Conservation (phyloP, 2,113 vertebrate species). For the Danio rerio region GRCz12tu NC_133180.1:7675001-7675500, state of each 20-base stretch:
- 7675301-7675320: background rate
- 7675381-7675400: slow-evolving; percentile 67
- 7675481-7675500: slow-evolving; percentile 77
- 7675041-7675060: no score
- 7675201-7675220: no score
- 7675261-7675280: background rate
- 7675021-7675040: no score
- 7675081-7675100: no score
- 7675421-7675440: slow-evolving; percentile 79
- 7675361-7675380: slow-evolving; percentile 55
- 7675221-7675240: no score
- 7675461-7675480: slow-evolving; percentile 68
- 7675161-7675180: no score
- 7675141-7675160: no score
- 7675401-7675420: slow-evolving; percentile 79
- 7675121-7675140: no score
- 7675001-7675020: no score
- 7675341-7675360: background rate
- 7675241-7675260: background rate
- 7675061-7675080: no score
- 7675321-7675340: background rate
- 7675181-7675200: no score
- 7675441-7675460: slow-evolving; percentile 68
- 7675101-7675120: no score
- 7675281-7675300: background rate